Percentiles rank a stretch among this genome's conserved stretches.
Conservation (phyloP, 1,140 invertebrate genomes). For the Solen grandis region DNA sequence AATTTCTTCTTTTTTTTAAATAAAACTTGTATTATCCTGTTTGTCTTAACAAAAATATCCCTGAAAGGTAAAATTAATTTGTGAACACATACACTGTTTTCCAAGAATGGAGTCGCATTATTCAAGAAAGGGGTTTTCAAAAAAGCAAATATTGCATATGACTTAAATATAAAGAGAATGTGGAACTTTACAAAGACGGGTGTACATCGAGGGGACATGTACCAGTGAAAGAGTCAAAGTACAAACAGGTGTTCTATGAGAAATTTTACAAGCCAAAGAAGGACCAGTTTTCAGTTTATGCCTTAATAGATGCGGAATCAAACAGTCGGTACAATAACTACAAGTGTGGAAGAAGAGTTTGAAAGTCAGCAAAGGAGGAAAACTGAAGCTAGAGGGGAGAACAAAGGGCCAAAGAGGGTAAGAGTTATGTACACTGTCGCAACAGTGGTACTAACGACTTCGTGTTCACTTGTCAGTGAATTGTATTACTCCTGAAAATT, state of each 20-base stretch:
- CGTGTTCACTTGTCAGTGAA: neutral
- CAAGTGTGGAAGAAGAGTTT: neutral
- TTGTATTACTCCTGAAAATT: conserved; percentile 18
- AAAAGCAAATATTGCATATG: conserved; percentile 3
- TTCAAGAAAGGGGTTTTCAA: conserved; percentile 13
- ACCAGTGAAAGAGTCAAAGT: too few species aligned
- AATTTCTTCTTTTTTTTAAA: too few species aligned
- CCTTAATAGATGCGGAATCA: neutral
- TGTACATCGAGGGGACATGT: too few species aligned
- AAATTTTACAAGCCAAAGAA: conserved; percentile 40
- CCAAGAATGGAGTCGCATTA: conserved; percentile 28
- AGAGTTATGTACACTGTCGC: neutral
- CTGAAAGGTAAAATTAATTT: too few species aligned
- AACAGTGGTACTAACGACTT: conserved; percentile 3
- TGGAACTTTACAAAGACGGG: neutral
- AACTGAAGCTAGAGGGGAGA: neutral
- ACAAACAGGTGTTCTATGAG: too few species aligned
- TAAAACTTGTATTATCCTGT: too few species aligned
- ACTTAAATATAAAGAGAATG: conserved; percentile 1
- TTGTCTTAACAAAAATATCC: too few species aligned
- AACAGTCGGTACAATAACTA: neutral
- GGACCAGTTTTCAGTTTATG: neutral
- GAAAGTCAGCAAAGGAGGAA: neutral
- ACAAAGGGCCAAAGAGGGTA: conserved; percentile 3
- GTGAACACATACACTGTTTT: conserved; percentile 29